Evolutionary conservation across 2,888 invertebrate genomes (phyloP).

Genomic region (Lycophotia porphyrea): DNA sequence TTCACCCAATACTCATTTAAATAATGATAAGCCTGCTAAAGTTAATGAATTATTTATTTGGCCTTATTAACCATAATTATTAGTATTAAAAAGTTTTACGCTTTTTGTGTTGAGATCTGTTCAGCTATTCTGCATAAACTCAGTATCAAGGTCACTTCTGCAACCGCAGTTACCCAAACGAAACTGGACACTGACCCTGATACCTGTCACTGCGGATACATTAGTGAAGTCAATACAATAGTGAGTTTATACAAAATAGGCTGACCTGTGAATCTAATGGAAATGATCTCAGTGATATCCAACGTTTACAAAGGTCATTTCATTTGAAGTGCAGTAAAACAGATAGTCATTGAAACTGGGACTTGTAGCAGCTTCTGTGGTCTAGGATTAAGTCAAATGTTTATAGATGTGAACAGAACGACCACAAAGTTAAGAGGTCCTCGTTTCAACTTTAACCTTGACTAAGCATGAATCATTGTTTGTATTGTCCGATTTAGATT

Average conservation of each 20-base stretch:
- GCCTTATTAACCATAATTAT: conserved; percentile 86
- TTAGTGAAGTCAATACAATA: conserved; percentile 21
- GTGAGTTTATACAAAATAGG: conserved; percentile 52
- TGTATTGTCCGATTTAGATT: conserved; percentile 81
- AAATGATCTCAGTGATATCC: conserved; percentile 80
- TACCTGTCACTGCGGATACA: conserved; percentile 14
- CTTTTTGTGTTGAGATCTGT: conserved; percentile 86
- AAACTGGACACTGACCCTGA: conserved; percentile 30
- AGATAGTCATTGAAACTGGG: conserved; percentile 77
- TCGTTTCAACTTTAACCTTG: conserved; percentile 82
- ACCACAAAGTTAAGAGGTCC: conserved; percentile 73
- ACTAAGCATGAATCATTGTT: conserved; percentile 84
- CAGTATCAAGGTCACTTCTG: conserved; percentile 41
- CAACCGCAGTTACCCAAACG: conserved; percentile 28
- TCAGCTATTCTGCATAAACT: conserved; percentile 56
- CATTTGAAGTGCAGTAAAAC: conserved; percentile 69
- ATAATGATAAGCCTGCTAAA: conserved; percentile 85
- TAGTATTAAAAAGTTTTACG: conserved; percentile 79
- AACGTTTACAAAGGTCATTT: conserved; percentile 69
- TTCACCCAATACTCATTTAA: conserved; percentile 90
- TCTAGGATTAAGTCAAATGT: conserved; percentile 60
- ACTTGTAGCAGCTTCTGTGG: conserved; percentile 76
- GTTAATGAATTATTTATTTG: conserved; percentile 80
- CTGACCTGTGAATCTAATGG: conserved; percentile 78
- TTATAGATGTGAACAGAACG: conserved; percentile 64